These are phyloP conservation scores for Parasteatoda lunata DNA, from an alignment of 2,888 invertebrate genomes.

Conservation along the genomic window DNA sequence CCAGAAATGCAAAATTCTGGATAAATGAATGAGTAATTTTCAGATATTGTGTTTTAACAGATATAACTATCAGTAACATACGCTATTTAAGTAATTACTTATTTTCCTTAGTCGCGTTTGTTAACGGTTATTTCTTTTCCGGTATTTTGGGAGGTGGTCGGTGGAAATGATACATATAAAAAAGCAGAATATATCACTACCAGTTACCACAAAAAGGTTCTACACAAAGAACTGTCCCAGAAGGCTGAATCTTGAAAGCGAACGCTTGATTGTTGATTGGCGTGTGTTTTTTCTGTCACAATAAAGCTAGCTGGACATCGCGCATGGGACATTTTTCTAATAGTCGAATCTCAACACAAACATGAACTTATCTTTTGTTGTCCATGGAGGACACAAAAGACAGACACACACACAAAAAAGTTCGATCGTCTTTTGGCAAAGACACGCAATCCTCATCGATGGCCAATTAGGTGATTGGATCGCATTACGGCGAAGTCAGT, in stretches of 20 bases:
- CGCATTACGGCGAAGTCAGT: not conserved
- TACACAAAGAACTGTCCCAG: not conserved
- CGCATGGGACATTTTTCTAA: not conserved
- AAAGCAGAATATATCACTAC: not conserved
- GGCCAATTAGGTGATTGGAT: not conserved
- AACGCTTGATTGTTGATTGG: not conserved
- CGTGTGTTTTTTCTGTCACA: not conserved
- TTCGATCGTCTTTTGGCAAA: not conserved
- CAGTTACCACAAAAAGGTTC: not conserved
- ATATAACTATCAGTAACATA: slow-evolving; percentile 27
- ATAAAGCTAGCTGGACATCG: not conserved
- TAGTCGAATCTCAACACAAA: not conserved
- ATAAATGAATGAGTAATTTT: not conserved
- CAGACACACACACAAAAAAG: not conserved
- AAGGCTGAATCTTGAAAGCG: not conserved
- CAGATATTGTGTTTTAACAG: not conserved
- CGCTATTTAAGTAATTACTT: slow-evolving; percentile 50
- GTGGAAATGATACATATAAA: not conserved
- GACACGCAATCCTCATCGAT: not conserved
- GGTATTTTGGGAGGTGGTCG: not conserved
- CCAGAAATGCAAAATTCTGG: not conserved
- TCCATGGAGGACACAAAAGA: not conserved
- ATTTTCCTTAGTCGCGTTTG: slow-evolving; percentile 8
- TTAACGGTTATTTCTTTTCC: slow-evolving; percentile 11
- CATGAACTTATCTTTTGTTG: slow-evolving; percentile 1